phyloP scores from a whole-genome alignment of 2,888 invertebrate species.

The Lasioglossum figueresi region DNA sequence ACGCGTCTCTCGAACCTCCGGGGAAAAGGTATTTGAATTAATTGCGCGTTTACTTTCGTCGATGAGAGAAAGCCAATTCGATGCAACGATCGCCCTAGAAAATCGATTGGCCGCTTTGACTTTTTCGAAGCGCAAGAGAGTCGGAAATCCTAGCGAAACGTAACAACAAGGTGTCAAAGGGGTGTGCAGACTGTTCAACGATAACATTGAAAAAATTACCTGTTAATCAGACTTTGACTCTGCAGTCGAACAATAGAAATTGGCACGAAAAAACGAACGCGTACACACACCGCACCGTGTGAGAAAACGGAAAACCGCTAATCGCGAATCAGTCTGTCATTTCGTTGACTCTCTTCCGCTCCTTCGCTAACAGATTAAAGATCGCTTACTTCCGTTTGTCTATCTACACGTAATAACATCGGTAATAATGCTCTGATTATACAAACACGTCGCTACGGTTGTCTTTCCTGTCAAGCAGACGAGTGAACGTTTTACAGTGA shows the following conservation, averaged over 20 bases:
- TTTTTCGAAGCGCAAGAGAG: slow-evolving; percentile 48
- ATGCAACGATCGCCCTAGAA: slow-evolving; percentile 54
- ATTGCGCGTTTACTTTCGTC: slow-evolving; percentile 76
- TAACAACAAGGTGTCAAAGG: background rate
- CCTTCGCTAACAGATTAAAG: slow-evolving; percentile 47
- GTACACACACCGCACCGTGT: background rate
- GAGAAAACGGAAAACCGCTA: background rate
- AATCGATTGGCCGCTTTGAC: slow-evolving; percentile 53
- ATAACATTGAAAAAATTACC: background rate
- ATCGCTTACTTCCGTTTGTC: slow-evolving; percentile 36
- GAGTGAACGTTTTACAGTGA: slow-evolving; percentile 15
- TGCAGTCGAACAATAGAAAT: slow-evolving; percentile 5
- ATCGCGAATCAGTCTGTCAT: slow-evolving; percentile 26
- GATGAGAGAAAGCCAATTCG: slow-evolving; percentile 75
- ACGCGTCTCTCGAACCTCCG: slow-evolving; percentile 56
- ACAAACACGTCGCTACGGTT: slow-evolving; percentile 47
- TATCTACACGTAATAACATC: slow-evolving; percentile 61
- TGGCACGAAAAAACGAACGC: background rate
- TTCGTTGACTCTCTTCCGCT: slow-evolving; percentile 55
- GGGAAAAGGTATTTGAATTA: slow-evolving; percentile 45
- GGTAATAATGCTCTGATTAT: slow-evolving; percentile 59
- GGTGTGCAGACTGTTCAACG: background rate
- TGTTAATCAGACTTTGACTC: slow-evolving; percentile 9
- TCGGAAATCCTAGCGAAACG: slow-evolving; percentile 43
- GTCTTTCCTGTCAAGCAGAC: slow-evolving; percentile 3